Evolutionary conservation across 1,140 invertebrate genomes (phyloP), one percentile per base, ranked within the genome.

Genomic region (Aradophagus sp.): DNA sequence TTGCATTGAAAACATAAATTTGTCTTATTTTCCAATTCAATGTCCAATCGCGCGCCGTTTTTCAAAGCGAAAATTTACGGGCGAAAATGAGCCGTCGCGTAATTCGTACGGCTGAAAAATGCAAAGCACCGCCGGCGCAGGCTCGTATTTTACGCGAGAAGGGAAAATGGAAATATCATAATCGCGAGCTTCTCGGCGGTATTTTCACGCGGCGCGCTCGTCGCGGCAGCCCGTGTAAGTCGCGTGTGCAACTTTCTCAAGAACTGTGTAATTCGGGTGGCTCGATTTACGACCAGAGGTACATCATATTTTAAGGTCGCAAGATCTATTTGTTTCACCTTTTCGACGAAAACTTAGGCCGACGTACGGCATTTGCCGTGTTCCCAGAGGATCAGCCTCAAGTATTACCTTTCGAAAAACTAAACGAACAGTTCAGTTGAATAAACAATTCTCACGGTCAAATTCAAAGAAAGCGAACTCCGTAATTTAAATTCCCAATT

Each of bases 261-360:
- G 44, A 66, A 66, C 44, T 56, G 52, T 65, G 65, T 65, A 74
- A 68, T 68, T 69, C 59, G 48, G 52, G 59, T 65, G 61, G 45
- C 32, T 72, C 77, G 68, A 80, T 78, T 80, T 80, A 78, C 74
- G 74, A 53, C 38, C 58, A 32, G 55, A 61, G 70, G 68, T 79
- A 76, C 74, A 79, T 80, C 77, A 77, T 73, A 72, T 74, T 75
- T 77, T 76, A 74, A 72, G 70, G 71, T 61, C 50, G 48, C 70
- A 73, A 78, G 78, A 81, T 81, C 78, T 77, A 75, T 77, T 76
- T 73, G 70, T 75, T 72, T 71, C 67, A 23, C 44, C 61, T 59
- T 55, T 50, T 35, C 58, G 38, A 47, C 35, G 59, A 48, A 66
- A 75, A 61, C 56, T 70, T 71, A 16, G 38, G 44, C 41, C 53